phyloP scores from a whole-genome alignment of 2,888 invertebrate species.

The Ariolimax columbianus region DNA sequence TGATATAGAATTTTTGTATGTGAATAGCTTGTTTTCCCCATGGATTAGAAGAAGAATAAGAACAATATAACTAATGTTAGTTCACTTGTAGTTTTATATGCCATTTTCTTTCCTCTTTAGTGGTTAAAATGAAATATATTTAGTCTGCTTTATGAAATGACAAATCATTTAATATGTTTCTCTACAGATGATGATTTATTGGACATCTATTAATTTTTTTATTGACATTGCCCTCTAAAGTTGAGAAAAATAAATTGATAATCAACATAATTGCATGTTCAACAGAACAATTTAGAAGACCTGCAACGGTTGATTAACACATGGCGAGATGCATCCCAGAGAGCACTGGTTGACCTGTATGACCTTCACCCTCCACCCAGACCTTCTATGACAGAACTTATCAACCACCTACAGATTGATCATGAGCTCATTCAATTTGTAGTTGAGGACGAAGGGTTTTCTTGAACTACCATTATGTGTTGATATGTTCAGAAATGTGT shows the following conservation, averaged over 20 bases:
- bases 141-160: too few species aligned
- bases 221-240: too few species aligned
- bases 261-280: slow-evolving; percentile 14
- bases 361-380: slow-evolving; percentile 62
- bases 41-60: too few species aligned
- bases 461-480: background rate
- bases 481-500: background rate
- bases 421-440: slow-evolving; percentile 60
- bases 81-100: too few species aligned
- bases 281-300: slow-evolving; percentile 67
- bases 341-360: slow-evolving; percentile 65
- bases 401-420: slow-evolving; percentile 62
- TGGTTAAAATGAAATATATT: too few species aligned
- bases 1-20: too few species aligned
- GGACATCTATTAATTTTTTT: background rate
- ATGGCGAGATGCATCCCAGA: slow-evolving; percentile 66
- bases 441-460: slow-evolving; percentile 61
- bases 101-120: too few species aligned
- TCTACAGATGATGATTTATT: background rate
- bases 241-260: background rate
- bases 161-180: background rate
- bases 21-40: too few species aligned
- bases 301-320: slow-evolving; percentile 64
- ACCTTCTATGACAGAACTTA: slow-evolving; percentile 61
- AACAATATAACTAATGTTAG: too few species aligned